Conservation (phyloP, 2,888 invertebrate species). For the Chouioia cunea region DNA sequence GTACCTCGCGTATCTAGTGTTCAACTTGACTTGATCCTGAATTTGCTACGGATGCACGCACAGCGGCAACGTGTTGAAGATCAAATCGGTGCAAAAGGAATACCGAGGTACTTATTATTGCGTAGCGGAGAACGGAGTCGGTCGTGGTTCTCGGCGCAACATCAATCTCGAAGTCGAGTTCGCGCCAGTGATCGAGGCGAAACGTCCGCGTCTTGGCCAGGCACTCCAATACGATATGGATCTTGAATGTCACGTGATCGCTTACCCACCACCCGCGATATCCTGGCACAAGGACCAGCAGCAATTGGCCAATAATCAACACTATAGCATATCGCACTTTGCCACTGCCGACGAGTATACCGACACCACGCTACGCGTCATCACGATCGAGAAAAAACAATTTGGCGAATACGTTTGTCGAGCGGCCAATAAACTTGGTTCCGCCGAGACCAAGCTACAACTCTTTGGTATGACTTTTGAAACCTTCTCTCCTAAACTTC, state of each 20-base stretch:
- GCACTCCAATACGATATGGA: slow-evolving; percentile 95
- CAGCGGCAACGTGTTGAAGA: slow-evolving; percentile 85
- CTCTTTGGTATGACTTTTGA: slow-evolving; percentile 78
- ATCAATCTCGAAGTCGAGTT: slow-evolving; percentile 92
- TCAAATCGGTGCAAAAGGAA: slow-evolving; percentile 84
- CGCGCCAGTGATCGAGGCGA: slow-evolving; percentile 86
- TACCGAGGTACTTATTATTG: slow-evolving; percentile 94
- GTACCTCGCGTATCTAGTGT: too few relatives aligned
- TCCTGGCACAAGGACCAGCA: slow-evolving; percentile 89
- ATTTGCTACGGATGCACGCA: too few relatives aligned
- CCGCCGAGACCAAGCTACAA: slow-evolving; percentile 83
- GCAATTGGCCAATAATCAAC: slow-evolving; percentile 88
- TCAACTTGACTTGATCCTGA: too few relatives aligned
- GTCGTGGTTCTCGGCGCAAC: slow-evolving; percentile 85
- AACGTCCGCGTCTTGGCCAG: slow-evolving; percentile 85
- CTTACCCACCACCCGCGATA: slow-evolving; percentile 93
- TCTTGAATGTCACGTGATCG: slow-evolving; percentile 94
- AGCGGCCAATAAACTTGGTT: slow-evolving; percentile 88
- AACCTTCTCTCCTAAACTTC: neutral
- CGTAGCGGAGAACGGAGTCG: slow-evolving; percentile 90
- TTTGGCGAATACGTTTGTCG: slow-evolving; percentile 88
- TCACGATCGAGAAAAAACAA: slow-evolving; percentile 91
- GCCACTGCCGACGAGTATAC: slow-evolving; percentile 93
- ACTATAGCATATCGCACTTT: slow-evolving; percentile 90
- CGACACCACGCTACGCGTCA: slow-evolving; percentile 88